Conservation (phyloP, 92 coral and sea anemone genomes). For the Phenganax marumi region DNA sequence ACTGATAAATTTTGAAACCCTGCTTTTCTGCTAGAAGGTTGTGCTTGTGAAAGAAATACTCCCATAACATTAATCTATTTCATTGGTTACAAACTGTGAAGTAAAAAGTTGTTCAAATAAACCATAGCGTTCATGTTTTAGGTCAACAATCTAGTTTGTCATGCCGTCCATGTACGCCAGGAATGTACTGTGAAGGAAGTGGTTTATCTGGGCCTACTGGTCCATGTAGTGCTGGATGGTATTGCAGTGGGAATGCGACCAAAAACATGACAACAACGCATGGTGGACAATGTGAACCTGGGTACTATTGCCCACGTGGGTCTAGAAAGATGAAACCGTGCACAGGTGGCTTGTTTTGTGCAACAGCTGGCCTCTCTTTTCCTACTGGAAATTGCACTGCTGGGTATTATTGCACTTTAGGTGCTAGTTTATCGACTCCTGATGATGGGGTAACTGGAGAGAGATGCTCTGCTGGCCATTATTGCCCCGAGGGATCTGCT, state of each 20-base stretch:
- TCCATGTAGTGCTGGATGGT: conserved; percentile 94
- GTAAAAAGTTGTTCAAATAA: too few species aligned
- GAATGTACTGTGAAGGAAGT: conserved; percentile 86
- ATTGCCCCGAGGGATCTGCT: conserved; percentile 78
- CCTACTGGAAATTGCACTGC: conserved; percentile 87
- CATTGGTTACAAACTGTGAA: too few species aligned
- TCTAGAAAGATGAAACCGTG: conserved; percentile 68
- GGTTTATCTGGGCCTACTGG: conserved; percentile 88
- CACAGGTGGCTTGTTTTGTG: conserved; percentile 88
- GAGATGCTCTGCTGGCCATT: conserved; percentile 73
- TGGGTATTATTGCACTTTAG: conserved; percentile 77
- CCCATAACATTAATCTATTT: too few species aligned
- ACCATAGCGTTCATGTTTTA: neutral
- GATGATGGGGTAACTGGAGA: conserved; percentile 74
- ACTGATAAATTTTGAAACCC: too few species aligned
- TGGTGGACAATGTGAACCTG: conserved; percentile 88
- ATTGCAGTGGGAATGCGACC: conserved; percentile 84
- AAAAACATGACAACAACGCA: conserved; percentile 75
- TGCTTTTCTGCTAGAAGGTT: too few species aligned
- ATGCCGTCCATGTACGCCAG: conserved; percentile 74
- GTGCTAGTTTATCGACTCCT: conserved; percentile 70
- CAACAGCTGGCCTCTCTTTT: conserved; percentile 64
- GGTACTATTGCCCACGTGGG: conserved; percentile 83
- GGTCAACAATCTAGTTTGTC: conserved; percentile 61
- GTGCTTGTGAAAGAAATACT: too few species aligned